Conservation (phyloP, 1,140 invertebrate species). For the Caenorhabditis remanei region DNA sequence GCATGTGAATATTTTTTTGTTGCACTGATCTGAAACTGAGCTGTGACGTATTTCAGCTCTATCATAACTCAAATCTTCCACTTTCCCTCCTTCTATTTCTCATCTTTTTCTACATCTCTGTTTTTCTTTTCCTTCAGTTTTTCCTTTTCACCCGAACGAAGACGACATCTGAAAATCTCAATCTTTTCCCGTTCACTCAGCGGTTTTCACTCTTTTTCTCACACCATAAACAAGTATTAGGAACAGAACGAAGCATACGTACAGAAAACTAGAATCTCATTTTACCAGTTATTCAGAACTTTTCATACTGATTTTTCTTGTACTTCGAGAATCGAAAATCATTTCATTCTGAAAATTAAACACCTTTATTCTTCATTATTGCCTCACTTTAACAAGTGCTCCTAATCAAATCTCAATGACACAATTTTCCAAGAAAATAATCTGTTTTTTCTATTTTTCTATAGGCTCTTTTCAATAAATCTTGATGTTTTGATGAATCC, state of each 20-base stretch:
- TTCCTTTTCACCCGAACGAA: background rate
- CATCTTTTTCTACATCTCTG: background rate
- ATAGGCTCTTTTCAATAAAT: no score
- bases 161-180: constrained; percentile 11
- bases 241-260: background rate
- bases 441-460: background rate
- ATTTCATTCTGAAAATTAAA: no score
- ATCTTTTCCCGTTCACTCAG: background rate
- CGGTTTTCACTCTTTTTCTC: background rate
- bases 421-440: background rate
- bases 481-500: background rate
- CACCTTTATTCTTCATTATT: no score
- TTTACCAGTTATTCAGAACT: no score
- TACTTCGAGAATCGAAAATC: no score
- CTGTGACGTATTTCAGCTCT: background rate
- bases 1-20: background rate
- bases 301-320: no score
- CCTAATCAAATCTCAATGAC: background rate
- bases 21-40: background rate
- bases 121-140: background rate
- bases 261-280: background rate
- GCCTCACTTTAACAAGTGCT: background rate
- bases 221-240: constrained; percentile 19
- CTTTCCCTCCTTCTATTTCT: background rate
- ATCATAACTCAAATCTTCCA: background rate